These are phyloP conservation scores for Auanema sp. DNA, from an alignment of 2,888 invertebrate genomes.

Conservation along the genomic window DNA sequence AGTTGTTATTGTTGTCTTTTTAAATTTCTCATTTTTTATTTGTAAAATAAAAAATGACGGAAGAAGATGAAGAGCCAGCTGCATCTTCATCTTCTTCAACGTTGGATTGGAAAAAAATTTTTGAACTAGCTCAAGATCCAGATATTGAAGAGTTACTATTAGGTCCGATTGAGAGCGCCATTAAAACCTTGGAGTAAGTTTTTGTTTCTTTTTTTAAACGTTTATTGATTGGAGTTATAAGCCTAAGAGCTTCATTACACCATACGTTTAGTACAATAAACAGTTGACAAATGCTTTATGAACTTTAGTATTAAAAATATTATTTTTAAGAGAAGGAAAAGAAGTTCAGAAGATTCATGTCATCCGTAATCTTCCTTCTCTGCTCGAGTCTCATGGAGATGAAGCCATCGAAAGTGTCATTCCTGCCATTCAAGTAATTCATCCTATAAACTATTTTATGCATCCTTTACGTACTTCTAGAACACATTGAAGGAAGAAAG, in stretches of 20 bases:
- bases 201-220: conserved; percentile 2
- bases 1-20: no score
- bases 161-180: conserved; percentile 35
- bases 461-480: conserved; percentile 13
- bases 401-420: conserved; percentile 46
- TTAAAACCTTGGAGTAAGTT: conserved; percentile 20
- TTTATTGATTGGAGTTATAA: not conserved
- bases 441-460: not conserved
- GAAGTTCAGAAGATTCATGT: conserved; percentile 52
- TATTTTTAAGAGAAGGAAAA: conserved; percentile 40
- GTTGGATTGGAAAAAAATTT: conserved; percentile 40
- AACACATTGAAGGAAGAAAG: conserved; percentile 39
- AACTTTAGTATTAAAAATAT: conserved; percentile 14
- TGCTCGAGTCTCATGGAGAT: conserved; percentile 50
- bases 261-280: conserved; percentile 5
- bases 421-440: conserved; percentile 45
- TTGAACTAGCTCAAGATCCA: conserved; percentile 47
- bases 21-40: no score
- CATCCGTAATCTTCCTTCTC: conserved; percentile 47
- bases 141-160: conserved; percentile 38
- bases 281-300: no score
- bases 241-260: conserved; percentile 9
- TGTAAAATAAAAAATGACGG: conserved; percentile 11
- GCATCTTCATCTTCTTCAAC: conserved; percentile 24
- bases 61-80: conserved; percentile 31